Conservation (phyloP, 2,888 invertebrate genomes). For the Pseudococcus longispinus region DNA sequence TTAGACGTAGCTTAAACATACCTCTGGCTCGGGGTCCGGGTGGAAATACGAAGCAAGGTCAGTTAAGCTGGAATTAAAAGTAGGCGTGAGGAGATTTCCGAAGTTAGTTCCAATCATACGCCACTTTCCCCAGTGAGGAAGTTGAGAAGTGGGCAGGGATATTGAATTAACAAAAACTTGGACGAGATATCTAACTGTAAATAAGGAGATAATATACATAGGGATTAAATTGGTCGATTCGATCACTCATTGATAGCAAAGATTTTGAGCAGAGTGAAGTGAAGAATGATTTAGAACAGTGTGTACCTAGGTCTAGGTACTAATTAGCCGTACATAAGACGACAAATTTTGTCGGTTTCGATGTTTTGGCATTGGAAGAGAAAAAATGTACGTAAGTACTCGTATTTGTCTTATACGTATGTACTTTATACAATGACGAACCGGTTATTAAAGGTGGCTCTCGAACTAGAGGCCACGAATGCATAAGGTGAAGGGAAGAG, state of each 20-base stretch:
- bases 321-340: neutral
- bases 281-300: neutral
- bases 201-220: too few relatives aligned
- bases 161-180: neutral
- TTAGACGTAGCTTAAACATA: constrained; percentile 12
- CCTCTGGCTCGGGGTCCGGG: neutral
- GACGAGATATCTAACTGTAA: neutral
- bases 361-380: neutral
- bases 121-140: neutral
- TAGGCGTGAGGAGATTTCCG: neutral
- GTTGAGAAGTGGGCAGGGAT: neutral
- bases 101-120: neutral
- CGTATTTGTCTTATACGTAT: neutral
- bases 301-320: neutral
- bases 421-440: neutral
- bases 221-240: too few relatives aligned
- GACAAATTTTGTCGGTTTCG: neutral
- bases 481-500: neutral
- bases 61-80: constrained; percentile 15
- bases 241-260: neutral
- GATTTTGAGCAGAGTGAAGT: neutral
- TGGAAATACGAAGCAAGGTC: neutral
- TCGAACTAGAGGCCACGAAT: neutral
- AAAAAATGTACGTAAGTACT: neutral
- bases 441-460: neutral